Base-by-base conservation (phyloP, 2,888 invertebrate species). In the Drosophila anomelani region DNA sequence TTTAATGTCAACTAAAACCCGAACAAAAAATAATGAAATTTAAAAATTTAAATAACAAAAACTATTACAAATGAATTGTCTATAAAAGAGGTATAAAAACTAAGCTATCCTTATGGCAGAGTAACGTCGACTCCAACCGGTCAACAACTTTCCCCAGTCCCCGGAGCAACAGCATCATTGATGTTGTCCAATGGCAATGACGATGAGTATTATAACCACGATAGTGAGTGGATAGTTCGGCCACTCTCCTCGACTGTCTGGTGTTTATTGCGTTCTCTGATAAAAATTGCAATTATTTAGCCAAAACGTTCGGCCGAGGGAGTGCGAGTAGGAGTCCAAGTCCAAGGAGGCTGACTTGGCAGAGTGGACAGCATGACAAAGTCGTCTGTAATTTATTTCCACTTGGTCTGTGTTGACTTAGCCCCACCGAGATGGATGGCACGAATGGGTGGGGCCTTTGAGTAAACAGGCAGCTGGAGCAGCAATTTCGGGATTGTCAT, bases 201-300 rank as follows among this genome's bases (percentile, higher is more conserved):
- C 83, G 72, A 76, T 71, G 75, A 80, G 79, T 79, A 80, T 81
- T 80, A 87, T 85, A 82, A 76, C 79, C 72, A 67, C 66, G 73
- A 72, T 59, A 68, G 67, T 59, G 43, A 62, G 71, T 71, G 76
- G 72, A 64, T 72, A 73, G 73, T 73, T 58, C 29, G 46, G 53
- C 57, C 59, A 71, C 29, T 71, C 49, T 41, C 36, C 43, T 8
- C 39, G 47, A 41, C 73, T 53, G 73, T 54, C 76, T 76, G 88
- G 71, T 81, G 75, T 79, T 85, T 85, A 85, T 87, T 85, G 84
- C 76, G 74, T 61, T 75, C 80, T 61, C 75, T 66, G 80, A 85
- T 85, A 85, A 86, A 86, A 86, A 86, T 86, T 88, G 85, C 86
- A 86, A 86, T 86, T 86, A 86, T 86, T 86, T 88, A 80, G 86